Evolutionary conservation across 2,797 vertebrate species (phyloP), one percentile per base, ranked within the genome.

Genomic region (Astyanax mexicanus): DNA sequence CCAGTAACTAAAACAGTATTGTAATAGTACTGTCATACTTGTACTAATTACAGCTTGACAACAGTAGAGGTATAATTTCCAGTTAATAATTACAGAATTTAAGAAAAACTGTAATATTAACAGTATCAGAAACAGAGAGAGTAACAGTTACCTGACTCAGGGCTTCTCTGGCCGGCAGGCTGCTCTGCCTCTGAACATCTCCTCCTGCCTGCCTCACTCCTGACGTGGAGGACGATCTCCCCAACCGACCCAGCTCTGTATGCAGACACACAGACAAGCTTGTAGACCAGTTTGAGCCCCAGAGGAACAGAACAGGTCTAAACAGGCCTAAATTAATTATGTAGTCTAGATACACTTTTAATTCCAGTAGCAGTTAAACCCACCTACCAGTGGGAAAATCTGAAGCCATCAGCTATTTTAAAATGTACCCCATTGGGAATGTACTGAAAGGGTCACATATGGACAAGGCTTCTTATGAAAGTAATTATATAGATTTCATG

Each of bases 181-280:
- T 96, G 90, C 94, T 95, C 80, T 96, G 95, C 73, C 95, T 91
- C 67, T 94, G 94, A 42, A 93, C 89, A 19, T 95, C 94, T 83
- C 91, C 92, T 84, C 91, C 91, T 51, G 92, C 92, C 68, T 96
- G 95, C 69, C 95, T 95, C 55, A 96, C 95, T 64, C 96, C 96
- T 0, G 96, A 96, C 78, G 95, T 95, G 86, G 96, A 97, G 72
- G 95, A 96, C 0, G 96, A 97, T 72, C 96, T 95, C 61, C 96
- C 96, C 83, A 98, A 93, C 77, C 96, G 95, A 84, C 95, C 94
- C 84, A 95, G 92, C 88, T 97, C 96, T 97, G 47, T 49, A 65
- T 47, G 73, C 44, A 75, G 15, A 87, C 78, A 70, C 78, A 85
- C 58, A 74, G 57, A 70, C n/a, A 55, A 12, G 25, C 37, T 23